Evolutionary conservation across 2,888 invertebrate species (phyloP), one percentile per base, ranked within the genome.

Genomic region (Rhagophthalmus giganteus): DNA sequence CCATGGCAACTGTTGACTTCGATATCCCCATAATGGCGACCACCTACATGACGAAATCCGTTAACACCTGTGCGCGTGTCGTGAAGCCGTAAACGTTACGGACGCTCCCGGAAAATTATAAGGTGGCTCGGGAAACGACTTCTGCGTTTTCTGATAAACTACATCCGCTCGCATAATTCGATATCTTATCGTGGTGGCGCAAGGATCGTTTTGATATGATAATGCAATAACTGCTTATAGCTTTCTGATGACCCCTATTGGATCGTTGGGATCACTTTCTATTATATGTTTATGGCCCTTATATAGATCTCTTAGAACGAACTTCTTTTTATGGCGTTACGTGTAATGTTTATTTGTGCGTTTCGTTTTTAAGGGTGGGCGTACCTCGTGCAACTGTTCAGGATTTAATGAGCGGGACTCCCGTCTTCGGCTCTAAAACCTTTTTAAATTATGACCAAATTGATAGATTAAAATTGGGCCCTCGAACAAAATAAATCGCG

Each of bases 241-340:
- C 46, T 52, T 52, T 52, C 52, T 52, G 52, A 52, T 52, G 52
- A 52, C 52, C 52, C 35, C 52, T 46, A 52, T 52, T 52, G 46
- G 46, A 34, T 46, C 46, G 52, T 52, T 52, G 35, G 41, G 52
- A 52, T 52, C 52, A 52, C 46, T 52, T 52, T 52, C 52, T 52
- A 52, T 52, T 52, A 52, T 52, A 52, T 52, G 46, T 46, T 52
- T 52, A 52, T 52, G 38, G 39, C 46, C 35, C 35, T 41, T 52
- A 46, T 52, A 52, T 52, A 52, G 46, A 46, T 52, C 52, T 52
- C 45, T 52, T 46, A 38, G 41, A 35, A 27, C 37, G 33, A 47
- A 41, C 40, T 40, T 32, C 46, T 41, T 37, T 52, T 52, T 52
- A 52, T 52, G 30, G 46, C 46, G 33, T 46, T 52, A 46, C 52